These are phyloP conservation scores for Erebia ligea DNA, from an alignment of 2,888 invertebrate species.

Conservation along the genomic window DNA sequence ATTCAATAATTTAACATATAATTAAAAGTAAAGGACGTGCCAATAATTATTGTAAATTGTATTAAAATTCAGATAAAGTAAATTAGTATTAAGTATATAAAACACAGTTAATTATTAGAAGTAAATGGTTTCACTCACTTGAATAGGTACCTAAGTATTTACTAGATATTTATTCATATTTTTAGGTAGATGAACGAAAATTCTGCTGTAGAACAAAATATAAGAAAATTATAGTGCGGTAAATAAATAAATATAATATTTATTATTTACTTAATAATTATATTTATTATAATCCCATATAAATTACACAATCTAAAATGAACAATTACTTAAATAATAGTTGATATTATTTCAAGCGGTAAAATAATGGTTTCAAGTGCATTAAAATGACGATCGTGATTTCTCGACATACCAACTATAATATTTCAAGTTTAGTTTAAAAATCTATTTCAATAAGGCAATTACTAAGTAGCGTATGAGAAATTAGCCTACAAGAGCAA, in stretches of 20 bases:
- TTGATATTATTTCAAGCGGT: constrained; percentile 17
- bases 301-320: not conserved
- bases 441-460: constrained; percentile 6
- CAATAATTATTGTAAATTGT: too few species aligned
- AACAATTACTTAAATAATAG: not conserved
- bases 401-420: constrained; percentile 24
- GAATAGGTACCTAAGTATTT: not conserved
- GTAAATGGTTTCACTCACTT: not conserved
- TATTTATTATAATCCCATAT: too few species aligned
- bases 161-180: too few species aligned
- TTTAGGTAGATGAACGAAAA: too few species aligned
- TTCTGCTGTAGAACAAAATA: too few species aligned
- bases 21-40: too few species aligned
- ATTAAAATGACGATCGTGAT: not conserved
- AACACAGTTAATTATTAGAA: not conserved
- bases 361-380: constrained; percentile 13
- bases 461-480: constrained; percentile 14
- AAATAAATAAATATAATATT: too few species aligned
- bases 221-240: too few species aligned
- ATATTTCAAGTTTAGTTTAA: constrained; percentile 20
- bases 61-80: too few species aligned
- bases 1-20: too few species aligned
- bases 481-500: constrained; percentile 3
- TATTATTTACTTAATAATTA: too few species aligned
- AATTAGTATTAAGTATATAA: too few species aligned